Base-by-base conservation (phyloP, 2,113 vertebrate species). In the Regulus satrapa region DNA sequence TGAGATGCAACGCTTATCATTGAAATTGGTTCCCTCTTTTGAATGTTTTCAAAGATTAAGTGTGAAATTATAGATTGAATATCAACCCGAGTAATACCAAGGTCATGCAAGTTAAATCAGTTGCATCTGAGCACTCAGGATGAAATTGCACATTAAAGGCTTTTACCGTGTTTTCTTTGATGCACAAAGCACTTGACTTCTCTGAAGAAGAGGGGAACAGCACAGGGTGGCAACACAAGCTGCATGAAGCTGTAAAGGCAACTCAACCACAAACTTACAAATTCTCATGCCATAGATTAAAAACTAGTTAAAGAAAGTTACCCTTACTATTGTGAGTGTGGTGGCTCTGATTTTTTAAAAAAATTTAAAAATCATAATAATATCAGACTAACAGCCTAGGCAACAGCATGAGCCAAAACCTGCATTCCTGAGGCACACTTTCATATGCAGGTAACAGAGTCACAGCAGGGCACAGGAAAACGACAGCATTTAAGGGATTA, bases 21-120 rank as follows among this genome's bases (percentile, higher is more conserved):
- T 52, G 89, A 91, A 95, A 80, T 29, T 56, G 28, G 36, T 61
- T 88, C 66, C 79, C 84, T 86, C 55, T 95, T 97, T 62, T 67
- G 68, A 96, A 96, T 94, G 68, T 88, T 74, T 95, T 95, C 71
- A 97, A 95, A 95, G 48, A 88, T 90, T 96, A 88, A 61, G 81
- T 91, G 89, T 94, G 91, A 94, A 90, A 94, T 64, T 95, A 52
- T 43, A 81, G 46, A 62, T 26, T 74, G 48, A 86, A 79, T 85
- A 97, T 52, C 78, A 81, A 79, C 45, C 75, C 74, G 36, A 93
- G 59, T 62, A 92, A 97, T 51, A 86, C 18, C 64, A 89, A 76
- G 77, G 94, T 93, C 64, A 94, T 0, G 0, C 25, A 93, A 94
- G 80, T 82, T 85, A 95, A 94, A 69, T 79, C 52, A 75, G 72